These are phyloP conservation scores for Grallaria varia DNA, from an alignment of 2,113 vertebrate genomes.

Conservation along the genomic window DNA sequence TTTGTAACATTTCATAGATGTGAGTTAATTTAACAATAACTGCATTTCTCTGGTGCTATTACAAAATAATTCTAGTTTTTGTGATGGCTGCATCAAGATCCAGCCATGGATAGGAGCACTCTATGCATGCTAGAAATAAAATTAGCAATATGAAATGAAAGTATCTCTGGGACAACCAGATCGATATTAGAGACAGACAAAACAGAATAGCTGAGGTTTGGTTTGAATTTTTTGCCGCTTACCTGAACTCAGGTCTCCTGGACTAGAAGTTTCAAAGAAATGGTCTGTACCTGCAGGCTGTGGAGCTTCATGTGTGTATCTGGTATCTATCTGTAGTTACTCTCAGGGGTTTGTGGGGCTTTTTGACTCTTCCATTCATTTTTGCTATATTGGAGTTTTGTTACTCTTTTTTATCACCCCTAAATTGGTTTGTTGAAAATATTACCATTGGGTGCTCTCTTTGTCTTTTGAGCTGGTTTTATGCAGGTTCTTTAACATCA, in stretches of 20 bases:
- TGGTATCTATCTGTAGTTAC: background rate
- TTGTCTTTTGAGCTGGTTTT: constrained; percentile 5
- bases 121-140: background rate
- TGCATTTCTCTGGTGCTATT: background rate
- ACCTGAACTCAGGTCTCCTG: background rate
- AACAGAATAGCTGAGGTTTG: background rate
- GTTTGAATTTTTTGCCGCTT: background rate
- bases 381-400: background rate
- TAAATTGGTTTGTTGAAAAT: background rate
- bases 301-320: background rate
- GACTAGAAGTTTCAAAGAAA: background rate
- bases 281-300: background rate
- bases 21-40: constrained; percentile 34
- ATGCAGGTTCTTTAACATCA: background rate
- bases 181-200: background rate
- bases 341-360: background rate
- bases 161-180: background rate
- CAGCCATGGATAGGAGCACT: background rate
- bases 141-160: background rate
- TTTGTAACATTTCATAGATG: background rate
- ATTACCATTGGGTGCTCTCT: background rate
- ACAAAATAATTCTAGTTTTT: background rate
- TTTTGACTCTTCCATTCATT: background rate
- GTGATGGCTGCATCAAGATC: background rate
- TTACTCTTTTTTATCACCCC: background rate